Conservation (phyloP, 2,113 vertebrate genomes). For the Mixornis gularis region DNA sequence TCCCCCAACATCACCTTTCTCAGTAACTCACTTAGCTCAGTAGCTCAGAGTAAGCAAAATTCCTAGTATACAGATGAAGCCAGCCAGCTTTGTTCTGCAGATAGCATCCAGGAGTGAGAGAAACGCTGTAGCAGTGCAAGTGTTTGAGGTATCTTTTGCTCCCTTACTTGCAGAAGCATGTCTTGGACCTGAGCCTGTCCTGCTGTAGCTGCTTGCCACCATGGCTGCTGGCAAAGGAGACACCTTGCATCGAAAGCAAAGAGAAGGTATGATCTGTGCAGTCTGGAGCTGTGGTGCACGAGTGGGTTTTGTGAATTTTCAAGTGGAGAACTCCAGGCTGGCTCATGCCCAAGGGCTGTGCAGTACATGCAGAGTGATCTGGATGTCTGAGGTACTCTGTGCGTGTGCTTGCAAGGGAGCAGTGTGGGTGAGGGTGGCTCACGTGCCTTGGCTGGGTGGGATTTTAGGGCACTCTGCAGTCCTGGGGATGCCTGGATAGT, state of each 20-base stretch:
- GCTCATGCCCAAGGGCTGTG: fast-evolving
- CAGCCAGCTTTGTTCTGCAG: background rate
- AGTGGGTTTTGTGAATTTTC: background rate
- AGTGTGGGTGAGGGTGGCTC: fast-evolving
- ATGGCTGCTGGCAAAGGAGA: background rate
- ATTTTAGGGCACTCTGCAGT: background rate
- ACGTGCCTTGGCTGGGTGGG: fast-evolving
- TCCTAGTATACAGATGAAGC: background rate
- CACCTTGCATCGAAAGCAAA: background rate
- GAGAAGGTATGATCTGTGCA: fast-evolving
- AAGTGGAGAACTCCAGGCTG: background rate
- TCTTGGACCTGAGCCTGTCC: background rate
- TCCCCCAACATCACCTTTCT: background rate
- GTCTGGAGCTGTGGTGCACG: background rate
- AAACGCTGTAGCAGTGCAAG: background rate
- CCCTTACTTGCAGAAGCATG: background rate
- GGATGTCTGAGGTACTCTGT: background rate
- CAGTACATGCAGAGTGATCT: fast-evolving
- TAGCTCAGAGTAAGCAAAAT: background rate
- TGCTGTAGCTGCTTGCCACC: background rate
- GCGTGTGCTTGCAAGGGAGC: fast-evolving
- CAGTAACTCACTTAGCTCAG: background rate
- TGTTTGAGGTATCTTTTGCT: background rate
- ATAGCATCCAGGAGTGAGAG: background rate
- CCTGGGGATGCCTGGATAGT: background rate